phyloP scores from a whole-genome alignment of 92 coral and sea anemone genomes.

The Paragorgia papillata region DNA sequence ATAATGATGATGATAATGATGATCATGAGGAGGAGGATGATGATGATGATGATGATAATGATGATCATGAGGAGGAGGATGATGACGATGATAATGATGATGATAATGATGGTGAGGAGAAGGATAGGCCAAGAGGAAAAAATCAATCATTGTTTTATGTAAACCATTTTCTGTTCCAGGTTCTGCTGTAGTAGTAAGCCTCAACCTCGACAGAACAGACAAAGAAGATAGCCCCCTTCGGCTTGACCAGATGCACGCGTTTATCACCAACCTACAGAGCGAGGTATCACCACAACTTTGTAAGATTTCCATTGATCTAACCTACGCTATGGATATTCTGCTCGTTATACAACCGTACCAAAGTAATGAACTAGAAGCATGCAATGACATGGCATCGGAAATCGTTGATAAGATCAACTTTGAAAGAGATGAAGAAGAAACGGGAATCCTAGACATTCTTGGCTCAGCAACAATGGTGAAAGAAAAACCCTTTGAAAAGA shows the following conservation, averaged over 20 bases:
- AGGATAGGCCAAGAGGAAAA: too few relatives aligned
- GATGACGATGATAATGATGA: too few relatives aligned
- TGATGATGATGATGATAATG: too few relatives aligned
- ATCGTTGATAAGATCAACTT: constrained; percentile 9
- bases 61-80: too few relatives aligned
- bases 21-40: too few relatives aligned
- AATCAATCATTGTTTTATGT: too few relatives aligned
- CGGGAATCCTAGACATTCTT: not conserved
- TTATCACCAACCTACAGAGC: not conserved
- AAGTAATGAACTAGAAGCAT: not conserved
- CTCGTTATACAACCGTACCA: constrained; percentile 19
- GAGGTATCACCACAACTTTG: not conserved
- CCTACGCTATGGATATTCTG: constrained; percentile 36
- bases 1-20: too few relatives aligned
- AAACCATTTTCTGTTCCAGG: too few relatives aligned
- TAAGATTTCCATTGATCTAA: constrained; percentile 30
- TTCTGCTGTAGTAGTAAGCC: constrained; percentile 26
- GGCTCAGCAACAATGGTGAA: constrained; percentile 22
- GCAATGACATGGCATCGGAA: constrained; percentile 1
- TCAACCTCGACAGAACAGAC: constrained; percentile 1
- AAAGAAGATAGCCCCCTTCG: not conserved
- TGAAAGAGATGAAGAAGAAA: not conserved
- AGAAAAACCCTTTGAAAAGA: constrained; percentile 11
- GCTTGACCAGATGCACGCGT: constrained; percentile 8
- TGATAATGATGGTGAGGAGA: too few relatives aligned